Evolutionary conservation across 2,888 invertebrate genomes (phyloP), one percentile per base, ranked within the genome.

Genomic region (Chironomus tentans): DNA sequence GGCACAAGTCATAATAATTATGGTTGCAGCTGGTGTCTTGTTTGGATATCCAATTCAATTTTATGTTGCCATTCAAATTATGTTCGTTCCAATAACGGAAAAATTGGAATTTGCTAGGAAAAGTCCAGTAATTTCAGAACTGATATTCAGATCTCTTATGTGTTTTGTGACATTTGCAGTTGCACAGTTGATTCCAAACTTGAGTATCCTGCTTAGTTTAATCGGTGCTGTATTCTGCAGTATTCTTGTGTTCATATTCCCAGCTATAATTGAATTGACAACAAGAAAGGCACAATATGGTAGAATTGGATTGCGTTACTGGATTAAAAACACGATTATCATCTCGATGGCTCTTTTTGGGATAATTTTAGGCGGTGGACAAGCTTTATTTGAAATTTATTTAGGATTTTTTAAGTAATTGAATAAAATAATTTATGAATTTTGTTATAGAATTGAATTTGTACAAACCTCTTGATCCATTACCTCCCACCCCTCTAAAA

Each of bases 141-240:
- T 92, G 24, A 80, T 86, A 4, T 92, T 92, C 81, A 87, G 96
- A 77, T 87, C 90, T 0, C 77, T 86, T 0, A 83, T 95, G 77
- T 95, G 96, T 3, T 78, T 93, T 3, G 76, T 95, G 0, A 96
- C 96, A 69, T 93, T 96, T 86, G 83, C 89, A 10, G 84, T 96
- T 78, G 96, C 97, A 0, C 93, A 93, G 81, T 86, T 91, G 1
- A 92, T 97, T 77, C 97, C 97, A 0, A 88, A 93, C 79, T 84
- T 97, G 78, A 91, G 91, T 2, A 85, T 94, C 1, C 94, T 97
- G 84, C 97, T 97, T 79, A 95, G 96, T 0, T 84, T 97, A 78
- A 93, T 97, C 38, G 97, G 97, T 4, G 94, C 97, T 0, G 87
- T 97, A 0, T 94, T 95, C 81, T 93, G 94, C 79, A 92, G 95